Evolutionary conservation across 2,113 vertebrate genomes (phyloP).

Genomic region (Mobula hypostoma): DNA sequence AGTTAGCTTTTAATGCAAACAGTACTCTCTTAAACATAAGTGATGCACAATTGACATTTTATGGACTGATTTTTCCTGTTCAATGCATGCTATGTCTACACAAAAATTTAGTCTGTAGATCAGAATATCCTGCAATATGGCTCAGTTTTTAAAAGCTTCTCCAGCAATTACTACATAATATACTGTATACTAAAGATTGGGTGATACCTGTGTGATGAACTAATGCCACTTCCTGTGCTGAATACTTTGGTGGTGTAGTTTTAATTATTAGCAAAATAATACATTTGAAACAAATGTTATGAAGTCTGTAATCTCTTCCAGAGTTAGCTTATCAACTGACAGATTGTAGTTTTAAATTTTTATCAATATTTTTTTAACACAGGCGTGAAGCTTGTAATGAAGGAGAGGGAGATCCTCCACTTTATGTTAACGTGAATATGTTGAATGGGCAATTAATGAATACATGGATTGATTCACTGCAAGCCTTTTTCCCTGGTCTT

Average conservation of each 20-base stretch:
- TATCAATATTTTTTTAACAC: slow-evolving; percentile 19
- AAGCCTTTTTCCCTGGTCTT: slow-evolving; percentile 96
- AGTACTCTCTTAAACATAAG: too few relatives aligned
- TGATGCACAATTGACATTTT: too few relatives aligned
- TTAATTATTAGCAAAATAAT: background rate
- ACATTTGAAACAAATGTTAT: background rate
- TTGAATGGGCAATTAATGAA: slow-evolving; percentile 95
- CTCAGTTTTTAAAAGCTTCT: background rate
- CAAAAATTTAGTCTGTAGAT: background rate
- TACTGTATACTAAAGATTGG: background rate
- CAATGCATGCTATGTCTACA: background rate
- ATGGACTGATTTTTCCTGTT: background rate
- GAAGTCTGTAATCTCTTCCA: background rate
- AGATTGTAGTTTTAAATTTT: background rate
- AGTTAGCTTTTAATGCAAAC: too few relatives aligned
- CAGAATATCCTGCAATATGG: background rate
- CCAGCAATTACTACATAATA: background rate
- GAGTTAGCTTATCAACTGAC: background rate
- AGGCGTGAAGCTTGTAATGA: slow-evolving; percentile 92
- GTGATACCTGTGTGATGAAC: background rate
- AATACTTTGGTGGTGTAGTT: background rate
- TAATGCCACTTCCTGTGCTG: background rate
- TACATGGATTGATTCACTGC: slow-evolving; percentile 97
- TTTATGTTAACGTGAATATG: slow-evolving; percentile 98
- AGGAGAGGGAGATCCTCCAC: slow-evolving; percentile 89